A percentile compares a stretch with the other conserved stretches of the same genome.
Conservation (phyloP, 1,140 invertebrate genomes). For the Gonatopus flavifemur region DNA sequence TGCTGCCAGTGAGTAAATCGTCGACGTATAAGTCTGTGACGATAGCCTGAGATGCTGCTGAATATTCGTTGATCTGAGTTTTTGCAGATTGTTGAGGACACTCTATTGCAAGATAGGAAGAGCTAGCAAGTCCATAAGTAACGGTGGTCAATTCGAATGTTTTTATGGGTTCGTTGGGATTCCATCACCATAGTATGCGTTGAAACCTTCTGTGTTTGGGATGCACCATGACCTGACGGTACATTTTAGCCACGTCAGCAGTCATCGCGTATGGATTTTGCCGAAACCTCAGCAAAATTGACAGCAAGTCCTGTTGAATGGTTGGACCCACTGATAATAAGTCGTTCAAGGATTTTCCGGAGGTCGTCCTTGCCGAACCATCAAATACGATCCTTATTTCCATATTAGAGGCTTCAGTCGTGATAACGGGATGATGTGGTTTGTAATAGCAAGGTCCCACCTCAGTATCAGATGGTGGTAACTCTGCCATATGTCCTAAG, state of each 20-base stretch:
- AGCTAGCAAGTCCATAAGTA: slow-evolving; percentile 34
- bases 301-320: neutral
- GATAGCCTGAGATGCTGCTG: slow-evolving; percentile 22
- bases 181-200: slow-evolving; percentile 39
- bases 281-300: neutral
- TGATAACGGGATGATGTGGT: neutral
- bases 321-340: neutral
- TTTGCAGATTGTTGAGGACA: slow-evolving; percentile 23
- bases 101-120: slow-evolving; percentile 28
- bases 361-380: neutral
- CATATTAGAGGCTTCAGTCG: slow-evolving; percentile 11
- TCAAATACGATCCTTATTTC: slow-evolving; percentile 43
- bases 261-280: neutral
- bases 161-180: slow-evolving; percentile 5
- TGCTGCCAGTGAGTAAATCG: slow-evolving; percentile 26
- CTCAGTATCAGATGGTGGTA: slow-evolving; percentile 13
- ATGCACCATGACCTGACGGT: slow-evolving; percentile 12
- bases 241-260: neutral
- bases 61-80: slow-evolving; percentile 7
- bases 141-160: slow-evolving; percentile 24
- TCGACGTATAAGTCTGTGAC: slow-evolving; percentile 38
- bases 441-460: slow-evolving; percentile 4
- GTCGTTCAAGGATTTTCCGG: neutral
- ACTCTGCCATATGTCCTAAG: slow-evolving; percentile 23
- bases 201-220: slow-evolving; percentile 28